Evolutionary conservation across 2,113 vertebrate species (phyloP), one percentile per base, ranked within the genome.

Genomic region (Phycodurus eques): DNA sequence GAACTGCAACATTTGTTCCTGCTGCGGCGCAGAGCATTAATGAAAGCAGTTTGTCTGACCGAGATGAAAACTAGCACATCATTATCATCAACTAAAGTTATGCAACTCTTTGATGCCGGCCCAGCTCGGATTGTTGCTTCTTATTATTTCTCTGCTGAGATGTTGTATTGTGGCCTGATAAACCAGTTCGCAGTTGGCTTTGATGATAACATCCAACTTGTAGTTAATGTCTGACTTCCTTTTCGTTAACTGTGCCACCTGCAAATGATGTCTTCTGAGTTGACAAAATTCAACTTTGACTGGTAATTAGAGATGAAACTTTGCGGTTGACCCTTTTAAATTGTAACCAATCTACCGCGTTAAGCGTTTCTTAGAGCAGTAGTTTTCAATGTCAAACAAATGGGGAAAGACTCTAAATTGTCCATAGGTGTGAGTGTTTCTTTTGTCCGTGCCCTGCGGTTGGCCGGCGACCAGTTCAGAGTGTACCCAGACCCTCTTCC

Each of bases 41-140:
- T 8, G 14, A 66, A 22, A 31, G 8, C n/a, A 31, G 44, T 7
- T 44, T 44, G 62, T 22, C 19, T 13, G 11, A 14, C n/a, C 8
- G 64, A 27, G 43, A 46, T 27, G 43, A 47, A 66, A 66, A 66
- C n/a, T 3, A 65, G 63, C 63, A 64, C 19, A 43, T 43, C 42
- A 22, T 66, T n/a, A 31, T 61, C 59, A 22, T 35, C 27, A 33
- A 3, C 14, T 1, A 9, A 46, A 47, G n/a, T 31, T 31, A 46
- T 2, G 64, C 22, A 47, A 66, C 20, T 9, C 22, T 66, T 46
- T 47, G 64, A 66, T 10, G 64, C 13, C 15, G 43, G 11, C 62
- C 42, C 20, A 12, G 10, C 39, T 65, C 9, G 13, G 19, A 65
- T 47, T 33, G 5, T 46, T 8, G 60, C 17, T 46, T 46, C 43